phyloP scores from a whole-genome alignment of 2,888 invertebrate genomes.

The Agriopis marginaria region DNA sequence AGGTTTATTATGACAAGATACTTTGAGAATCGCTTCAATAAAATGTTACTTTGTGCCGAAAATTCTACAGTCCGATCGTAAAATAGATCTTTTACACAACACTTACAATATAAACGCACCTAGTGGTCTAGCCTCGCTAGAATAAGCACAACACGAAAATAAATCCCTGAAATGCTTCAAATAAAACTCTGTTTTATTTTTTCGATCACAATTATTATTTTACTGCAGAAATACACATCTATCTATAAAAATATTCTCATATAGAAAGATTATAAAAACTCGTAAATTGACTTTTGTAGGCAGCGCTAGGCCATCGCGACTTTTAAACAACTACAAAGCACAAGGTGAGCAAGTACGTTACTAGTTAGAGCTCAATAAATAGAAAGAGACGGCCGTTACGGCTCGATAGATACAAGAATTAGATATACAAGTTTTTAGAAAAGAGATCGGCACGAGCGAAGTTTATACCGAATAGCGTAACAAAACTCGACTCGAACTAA shows the following conservation, averaged over 20 bases:
- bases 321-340: conserved; percentile 77
- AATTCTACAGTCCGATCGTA: conserved; percentile 56
- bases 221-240: conserved; percentile 71
- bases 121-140: conserved; percentile 80
- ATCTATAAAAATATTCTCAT: conserved; percentile 76
- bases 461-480: conserved; percentile 41
- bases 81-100: conserved; percentile 67
- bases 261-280: conserved; percentile 66
- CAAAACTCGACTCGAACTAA: conserved; percentile 57
- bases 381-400: conserved; percentile 50
- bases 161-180: conserved; percentile 82
- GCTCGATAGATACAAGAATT: conserved; percentile 36
- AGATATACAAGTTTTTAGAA: conserved; percentile 15
- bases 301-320: conserved; percentile 62
- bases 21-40: conserved; percentile 62
- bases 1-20: conserved; percentile 83
- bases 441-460: conserved; percentile 35
- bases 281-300: conserved; percentile 78
- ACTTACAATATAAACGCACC: conserved; percentile 70
- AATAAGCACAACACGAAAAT: conserved; percentile 78
- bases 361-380: conserved; percentile 68
- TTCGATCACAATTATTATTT: conserved; percentile 82
- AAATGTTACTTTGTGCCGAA: conserved; percentile 66
- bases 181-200: conserved; percentile 85
- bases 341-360: conserved; percentile 77